phyloP scores from a whole-genome alignment of 2,113 vertebrate species.

The Neogobius melanostomus region DNA sequence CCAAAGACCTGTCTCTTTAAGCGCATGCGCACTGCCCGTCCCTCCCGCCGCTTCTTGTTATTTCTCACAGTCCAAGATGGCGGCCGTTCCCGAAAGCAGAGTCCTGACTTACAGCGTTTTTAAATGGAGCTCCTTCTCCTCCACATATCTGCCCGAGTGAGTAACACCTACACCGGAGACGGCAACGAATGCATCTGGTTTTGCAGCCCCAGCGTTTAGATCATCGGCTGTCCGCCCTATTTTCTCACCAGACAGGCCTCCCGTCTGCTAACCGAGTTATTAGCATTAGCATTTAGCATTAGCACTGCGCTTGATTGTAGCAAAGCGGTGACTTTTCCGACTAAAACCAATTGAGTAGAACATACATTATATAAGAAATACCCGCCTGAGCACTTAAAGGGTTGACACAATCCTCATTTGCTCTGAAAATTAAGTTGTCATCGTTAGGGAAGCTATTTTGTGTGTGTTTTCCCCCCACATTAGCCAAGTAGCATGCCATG shows the following conservation, averaged over 20 bases:
- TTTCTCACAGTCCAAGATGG: slow-evolving; percentile 84
- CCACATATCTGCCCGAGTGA: slow-evolving; percentile 96
- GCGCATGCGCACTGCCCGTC: slow-evolving; percentile 21
- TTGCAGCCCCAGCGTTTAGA: background rate
- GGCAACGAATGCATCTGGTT: slow-evolving; percentile 7
- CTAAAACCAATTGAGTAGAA: background rate
- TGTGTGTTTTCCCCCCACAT: no score
- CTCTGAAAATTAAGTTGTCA: no score
- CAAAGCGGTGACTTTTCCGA: background rate
- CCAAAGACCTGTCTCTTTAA: slow-evolving; percentile 78
- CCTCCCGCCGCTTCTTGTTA: slow-evolving; percentile 67
- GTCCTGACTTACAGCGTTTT: slow-evolving; percentile 88
- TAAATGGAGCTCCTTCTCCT: slow-evolving; percentile 98
- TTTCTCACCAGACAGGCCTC: slow-evolving; percentile 38
- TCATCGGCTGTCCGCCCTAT: background rate
- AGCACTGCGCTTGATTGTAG: slow-evolving; percentile 39
- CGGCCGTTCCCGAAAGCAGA: slow-evolving; percentile 85
- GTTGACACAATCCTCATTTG: no score
- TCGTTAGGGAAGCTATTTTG: no score
- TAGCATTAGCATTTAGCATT: slow-evolving; percentile 14
- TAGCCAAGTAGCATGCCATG: no score
- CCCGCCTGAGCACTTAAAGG: background rate
- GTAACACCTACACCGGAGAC: slow-evolving; percentile 58
- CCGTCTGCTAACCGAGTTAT: slow-evolving; percentile 15
- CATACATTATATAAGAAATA: background rate